Percentiles rank a stretch among this genome's conserved stretches.
Evolutionary conservation across 1,140 invertebrate species (phyloP).

Genomic region (Tribolium castaneum): DNA sequence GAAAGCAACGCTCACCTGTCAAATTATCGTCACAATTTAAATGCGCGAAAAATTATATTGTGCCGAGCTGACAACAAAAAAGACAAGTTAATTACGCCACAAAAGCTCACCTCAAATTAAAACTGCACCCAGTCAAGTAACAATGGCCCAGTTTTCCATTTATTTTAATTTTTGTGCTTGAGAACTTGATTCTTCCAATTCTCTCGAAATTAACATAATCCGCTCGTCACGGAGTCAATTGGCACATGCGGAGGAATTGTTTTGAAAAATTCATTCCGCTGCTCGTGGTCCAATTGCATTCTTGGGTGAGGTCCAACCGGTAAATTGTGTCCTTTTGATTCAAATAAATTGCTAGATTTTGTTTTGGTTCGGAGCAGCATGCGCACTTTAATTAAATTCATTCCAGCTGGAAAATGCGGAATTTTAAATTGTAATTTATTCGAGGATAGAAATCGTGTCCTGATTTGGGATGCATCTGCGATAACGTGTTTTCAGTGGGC

Average conservation of each 20-base stretch:
- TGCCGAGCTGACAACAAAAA: background rate
- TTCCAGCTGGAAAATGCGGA: constrained; percentile 3
- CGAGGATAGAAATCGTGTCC: background rate
- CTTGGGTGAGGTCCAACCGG: background rate
- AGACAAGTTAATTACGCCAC: background rate
- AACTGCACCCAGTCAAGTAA: background rate
- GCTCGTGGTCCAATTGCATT: background rate
- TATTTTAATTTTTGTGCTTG: background rate
- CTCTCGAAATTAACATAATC: background rate
- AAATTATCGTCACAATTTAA: background rate
- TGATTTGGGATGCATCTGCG: background rate
- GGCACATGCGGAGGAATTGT: background rate
- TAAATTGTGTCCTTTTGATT: background rate
- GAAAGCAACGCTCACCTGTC: background rate
- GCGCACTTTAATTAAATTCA: background rate
- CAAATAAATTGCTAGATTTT: background rate
- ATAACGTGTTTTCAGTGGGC: background rate
- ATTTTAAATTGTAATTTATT: constrained; percentile 28
- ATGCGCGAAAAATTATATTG: background rate
- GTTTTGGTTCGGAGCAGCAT: background rate
- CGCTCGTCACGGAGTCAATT: background rate
- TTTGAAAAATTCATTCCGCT: background rate
- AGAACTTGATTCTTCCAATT: background rate
- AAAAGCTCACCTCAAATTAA: background rate
- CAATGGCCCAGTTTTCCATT: background rate